A percentile compares a stretch with the other conserved stretches of the same genome.
Evolutionary conservation across 2,888 invertebrate genomes (phyloP).

Genomic region (Mechanitis mazaeus): DNA sequence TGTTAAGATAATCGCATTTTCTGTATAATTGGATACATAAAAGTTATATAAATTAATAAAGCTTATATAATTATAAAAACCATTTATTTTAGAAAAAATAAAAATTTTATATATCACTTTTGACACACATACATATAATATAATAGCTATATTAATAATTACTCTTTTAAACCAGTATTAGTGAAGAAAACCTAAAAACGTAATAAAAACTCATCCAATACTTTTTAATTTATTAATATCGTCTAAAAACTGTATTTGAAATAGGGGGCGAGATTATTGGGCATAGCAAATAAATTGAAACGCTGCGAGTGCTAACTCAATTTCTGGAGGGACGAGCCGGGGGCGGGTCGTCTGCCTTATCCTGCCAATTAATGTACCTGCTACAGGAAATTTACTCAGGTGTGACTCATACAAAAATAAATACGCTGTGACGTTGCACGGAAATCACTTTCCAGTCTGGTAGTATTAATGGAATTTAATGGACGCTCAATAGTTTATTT

Average conservation of each 20-base stretch:
- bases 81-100: too few relatives aligned
- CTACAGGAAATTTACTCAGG: conserved; percentile 36
- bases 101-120: too few relatives aligned
- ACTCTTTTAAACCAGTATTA: too few relatives aligned
- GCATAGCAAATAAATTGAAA: conserved; percentile 69
- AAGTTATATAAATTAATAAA: too few relatives aligned
- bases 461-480: conserved; percentile 1
- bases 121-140: too few relatives aligned
- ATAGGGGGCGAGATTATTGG: conserved; percentile 41
- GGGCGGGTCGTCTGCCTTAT: conserved; percentile 39
- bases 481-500: too few relatives aligned
- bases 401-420: conserved; percentile 28
- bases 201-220: too few relatives aligned
- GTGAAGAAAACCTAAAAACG: too few relatives aligned
- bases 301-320: conserved; percentile 62
- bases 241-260: conserved; percentile 10
- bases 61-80: too few relatives aligned
- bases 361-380: conserved; percentile 35
- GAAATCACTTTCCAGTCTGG: conserved; percentile 29
- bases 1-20: too few relatives aligned
- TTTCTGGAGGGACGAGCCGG: conserved; percentile 59
- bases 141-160: too few relatives aligned
- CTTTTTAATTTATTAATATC: conserved; percentile 1
- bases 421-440: conserved; percentile 26
- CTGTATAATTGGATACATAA: too few relatives aligned